Conservation (phyloP, 1,140 invertebrate genomes). For the Zaprionus inermis region DNA sequence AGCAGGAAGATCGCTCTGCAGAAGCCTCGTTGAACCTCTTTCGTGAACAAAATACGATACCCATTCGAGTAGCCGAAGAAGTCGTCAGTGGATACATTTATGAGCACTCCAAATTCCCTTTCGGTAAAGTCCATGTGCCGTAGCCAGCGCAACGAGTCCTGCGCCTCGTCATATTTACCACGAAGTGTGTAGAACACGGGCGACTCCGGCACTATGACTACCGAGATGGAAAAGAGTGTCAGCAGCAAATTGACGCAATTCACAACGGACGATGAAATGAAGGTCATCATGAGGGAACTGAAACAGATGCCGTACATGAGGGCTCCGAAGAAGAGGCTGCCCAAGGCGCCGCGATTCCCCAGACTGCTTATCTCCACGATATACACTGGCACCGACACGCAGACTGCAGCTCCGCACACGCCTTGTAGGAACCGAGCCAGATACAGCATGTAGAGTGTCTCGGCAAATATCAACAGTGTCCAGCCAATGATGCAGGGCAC, state of each 20-base stretch:
- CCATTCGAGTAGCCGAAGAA: background rate
- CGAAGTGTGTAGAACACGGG: background rate
- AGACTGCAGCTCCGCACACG: background rate
- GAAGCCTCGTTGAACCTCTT: background rate
- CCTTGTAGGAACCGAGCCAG: background rate
- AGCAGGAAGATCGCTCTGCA: background rate
- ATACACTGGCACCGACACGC: background rate
- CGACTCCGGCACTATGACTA: background rate
- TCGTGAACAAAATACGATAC: background rate
- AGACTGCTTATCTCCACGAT: background rate
- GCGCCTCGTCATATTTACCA: background rate
- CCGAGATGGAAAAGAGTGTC: background rate
- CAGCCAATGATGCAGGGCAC: background rate
- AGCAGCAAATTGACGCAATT: background rate
- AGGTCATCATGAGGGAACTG: background rate
- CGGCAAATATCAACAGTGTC: background rate
- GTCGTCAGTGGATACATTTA: background rate
- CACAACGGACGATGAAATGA: background rate
- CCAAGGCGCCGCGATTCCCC: background rate
- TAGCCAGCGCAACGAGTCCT: background rate
- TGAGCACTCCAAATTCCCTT: background rate
- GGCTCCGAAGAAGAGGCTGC: background rate
- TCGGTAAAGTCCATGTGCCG: background rate
- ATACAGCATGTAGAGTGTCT: background rate
- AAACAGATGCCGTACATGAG: background rate